phyloP scores from a whole-genome alignment of 2,797 vertebrate genomes.

The Loriculus beryllinus region DNA sequence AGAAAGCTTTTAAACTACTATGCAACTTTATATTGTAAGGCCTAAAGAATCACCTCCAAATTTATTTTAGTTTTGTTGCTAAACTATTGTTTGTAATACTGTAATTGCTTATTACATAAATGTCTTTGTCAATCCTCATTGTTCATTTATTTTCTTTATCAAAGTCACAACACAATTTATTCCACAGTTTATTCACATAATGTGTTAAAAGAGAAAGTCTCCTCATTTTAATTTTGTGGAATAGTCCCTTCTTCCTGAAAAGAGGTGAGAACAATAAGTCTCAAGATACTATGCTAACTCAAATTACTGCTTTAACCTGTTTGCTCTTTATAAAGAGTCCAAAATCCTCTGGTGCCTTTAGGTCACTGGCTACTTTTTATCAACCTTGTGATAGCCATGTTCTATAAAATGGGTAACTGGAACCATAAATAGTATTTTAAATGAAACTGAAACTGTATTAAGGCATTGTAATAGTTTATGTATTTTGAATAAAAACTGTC shows the following conservation, averaged over 20 bases:
- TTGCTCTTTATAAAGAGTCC: neutral
- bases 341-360: neutral
- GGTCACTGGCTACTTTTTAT: neutral
- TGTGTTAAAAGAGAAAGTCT: neutral
- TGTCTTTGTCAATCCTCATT: neutral
- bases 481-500: neutral
- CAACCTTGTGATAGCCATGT: neutral
- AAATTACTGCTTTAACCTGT: neutral
- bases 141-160: neutral
- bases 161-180: neutral
- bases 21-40: neutral
- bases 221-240: neutral
- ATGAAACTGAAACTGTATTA: neutral
- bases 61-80: neutral
- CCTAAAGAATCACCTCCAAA: neutral
- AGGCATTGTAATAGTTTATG: neutral
- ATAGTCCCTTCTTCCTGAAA: neutral
- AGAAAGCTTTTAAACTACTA: neutral
- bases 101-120: neutral
- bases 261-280: neutral
- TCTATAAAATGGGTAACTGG: neutral
- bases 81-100: too few relatives aligned
- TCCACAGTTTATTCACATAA: neutral
- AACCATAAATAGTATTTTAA: neutral
- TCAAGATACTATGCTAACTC: neutral